These are phyloP conservation scores for Elephantulus edwardii DNA, from an alignment of 2,113 vertebrate genomes.

Conservation along the genomic window DNA sequence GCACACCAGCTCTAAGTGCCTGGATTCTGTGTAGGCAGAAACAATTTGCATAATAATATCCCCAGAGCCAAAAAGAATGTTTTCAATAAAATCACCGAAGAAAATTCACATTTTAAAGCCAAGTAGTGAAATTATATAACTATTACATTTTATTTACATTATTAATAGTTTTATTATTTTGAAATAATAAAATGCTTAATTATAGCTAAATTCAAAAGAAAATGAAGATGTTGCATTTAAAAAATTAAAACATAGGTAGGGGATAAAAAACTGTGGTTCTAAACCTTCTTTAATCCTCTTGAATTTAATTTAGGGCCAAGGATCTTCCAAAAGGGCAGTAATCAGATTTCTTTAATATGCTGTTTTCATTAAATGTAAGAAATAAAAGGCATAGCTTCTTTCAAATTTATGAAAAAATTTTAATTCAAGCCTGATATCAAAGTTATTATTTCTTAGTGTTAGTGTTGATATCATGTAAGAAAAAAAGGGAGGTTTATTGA, in stretches of 20 bases:
- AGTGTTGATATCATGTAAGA: accelerated
- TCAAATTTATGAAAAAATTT: neutral
- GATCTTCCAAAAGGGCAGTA: neutral
- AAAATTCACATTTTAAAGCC: neutral
- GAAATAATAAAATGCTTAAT: neutral
- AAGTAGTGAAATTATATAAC: accelerated
- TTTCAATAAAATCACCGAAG: too few relatives aligned
- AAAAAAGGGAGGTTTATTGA: neutral
- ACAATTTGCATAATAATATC: too few relatives aligned
- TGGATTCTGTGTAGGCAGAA: neutral
- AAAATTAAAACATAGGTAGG: neutral
- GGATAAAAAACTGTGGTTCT: neutral
- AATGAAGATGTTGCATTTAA: conserved; percentile 43
- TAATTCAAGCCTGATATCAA: too few relatives aligned
- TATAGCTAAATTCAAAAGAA: conserved; percentile 64
- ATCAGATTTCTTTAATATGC: too few relatives aligned
- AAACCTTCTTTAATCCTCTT: neutral
- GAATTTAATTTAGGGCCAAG: neutral
- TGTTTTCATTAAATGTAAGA: neutral
- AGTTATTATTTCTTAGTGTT: neutral
- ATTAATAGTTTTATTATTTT: neutral
- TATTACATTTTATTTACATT: neutral
- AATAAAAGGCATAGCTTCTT: neutral
- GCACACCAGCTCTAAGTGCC: neutral
- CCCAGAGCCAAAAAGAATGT: neutral